Conservation (phyloP, 2,113 vertebrate genomes). For the Thamnaconus septentrionalis region DNA sequence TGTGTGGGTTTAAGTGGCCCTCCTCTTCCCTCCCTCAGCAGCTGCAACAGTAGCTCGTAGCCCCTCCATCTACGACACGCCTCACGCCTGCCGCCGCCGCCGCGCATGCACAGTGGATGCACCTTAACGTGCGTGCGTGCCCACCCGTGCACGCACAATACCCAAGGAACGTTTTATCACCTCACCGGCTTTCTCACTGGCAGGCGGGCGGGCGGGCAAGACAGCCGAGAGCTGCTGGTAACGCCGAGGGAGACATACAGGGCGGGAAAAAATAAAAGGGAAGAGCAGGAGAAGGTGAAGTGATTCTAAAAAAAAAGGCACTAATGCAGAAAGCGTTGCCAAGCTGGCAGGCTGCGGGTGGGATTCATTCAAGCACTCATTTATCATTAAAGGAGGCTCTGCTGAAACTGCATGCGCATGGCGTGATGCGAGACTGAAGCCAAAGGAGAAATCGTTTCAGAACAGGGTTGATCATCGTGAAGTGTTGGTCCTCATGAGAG, state of each 20-base stretch:
- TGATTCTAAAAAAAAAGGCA: slow-evolving; percentile 28
- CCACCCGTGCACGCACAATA: slow-evolving; percentile 15
- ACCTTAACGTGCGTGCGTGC: slow-evolving; percentile 57
- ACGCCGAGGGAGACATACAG: slow-evolving; percentile 36
- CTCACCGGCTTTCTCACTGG: slow-evolving; percentile 26
- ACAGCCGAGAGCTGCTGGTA: slow-evolving; percentile 64
- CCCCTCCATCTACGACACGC: slow-evolving; percentile 2
- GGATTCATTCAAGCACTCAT: slow-evolving; percentile 26
- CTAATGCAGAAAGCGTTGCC: slow-evolving; percentile 32
- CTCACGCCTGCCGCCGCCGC: no score
- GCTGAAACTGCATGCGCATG: slow-evolving; percentile 19
- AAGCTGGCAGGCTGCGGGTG: slow-evolving; percentile 10
- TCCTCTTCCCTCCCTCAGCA: slow-evolving; percentile 63
- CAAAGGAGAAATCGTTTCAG: no score
- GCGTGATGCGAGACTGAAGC: not conserved
- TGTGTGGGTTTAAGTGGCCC: slow-evolving; percentile 58
- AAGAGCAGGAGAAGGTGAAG: slow-evolving; percentile 50
- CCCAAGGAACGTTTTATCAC: no score
- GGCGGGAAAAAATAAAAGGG: not conserved
- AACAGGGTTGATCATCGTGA: no score
- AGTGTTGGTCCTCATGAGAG: not conserved
- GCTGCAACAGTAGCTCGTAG: slow-evolving; percentile 57
- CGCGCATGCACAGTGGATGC: slow-evolving; percentile 38
- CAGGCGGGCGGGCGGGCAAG: slow-evolving; percentile 45
- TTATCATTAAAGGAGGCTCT: slow-evolving; percentile 28